Percentiles rank a stretch among this genome's conserved stretches.
Evolutionary conservation across 2,888 invertebrate species (phyloP).

Genomic region (Lutraria lutraria): DNA sequence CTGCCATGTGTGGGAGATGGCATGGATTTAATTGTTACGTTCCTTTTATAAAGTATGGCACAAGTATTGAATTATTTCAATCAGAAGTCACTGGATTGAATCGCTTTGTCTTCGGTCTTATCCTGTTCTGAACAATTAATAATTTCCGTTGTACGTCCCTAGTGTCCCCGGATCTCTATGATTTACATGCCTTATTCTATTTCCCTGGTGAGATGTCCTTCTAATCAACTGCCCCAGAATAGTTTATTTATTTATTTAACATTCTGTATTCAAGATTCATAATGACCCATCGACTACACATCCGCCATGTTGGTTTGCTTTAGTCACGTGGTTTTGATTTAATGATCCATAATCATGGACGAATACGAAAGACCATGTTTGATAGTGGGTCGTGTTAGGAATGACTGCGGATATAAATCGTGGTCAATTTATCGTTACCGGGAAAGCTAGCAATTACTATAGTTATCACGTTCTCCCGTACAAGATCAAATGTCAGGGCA

Average conservation of each 20-base stretch:
- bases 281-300: background rate
- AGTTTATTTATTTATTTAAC: constrained; percentile 27
- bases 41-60: too few relatives aligned
- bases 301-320: background rate
- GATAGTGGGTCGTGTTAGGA: background rate
- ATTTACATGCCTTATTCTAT: constrained; percentile 15
- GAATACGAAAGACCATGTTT: constrained; percentile 24
- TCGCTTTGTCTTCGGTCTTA: background rate
- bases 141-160: constrained; percentile 12
- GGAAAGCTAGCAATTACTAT: constrained; percentile 14
- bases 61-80: background rate
- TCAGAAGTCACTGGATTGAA: background rate
- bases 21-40: too few relatives aligned
- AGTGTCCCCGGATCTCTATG: background rate
- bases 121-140: background rate
- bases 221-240: background rate
- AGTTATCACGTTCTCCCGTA: constrained; percentile 2
- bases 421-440: constrained; percentile 21
- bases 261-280: constrained; percentile 8
- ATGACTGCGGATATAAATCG: background rate
- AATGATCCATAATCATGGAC: constrained; percentile 32
- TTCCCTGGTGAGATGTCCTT: background rate
- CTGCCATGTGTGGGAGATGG: too few relatives aligned
- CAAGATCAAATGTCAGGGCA: background rate
- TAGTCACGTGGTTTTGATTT: constrained; percentile 38